Percentiles rank a stretch among this genome's conserved stretches.
Conservation (phyloP, 2,113 vertebrate species). For the Vicugna pacos region DNA sequence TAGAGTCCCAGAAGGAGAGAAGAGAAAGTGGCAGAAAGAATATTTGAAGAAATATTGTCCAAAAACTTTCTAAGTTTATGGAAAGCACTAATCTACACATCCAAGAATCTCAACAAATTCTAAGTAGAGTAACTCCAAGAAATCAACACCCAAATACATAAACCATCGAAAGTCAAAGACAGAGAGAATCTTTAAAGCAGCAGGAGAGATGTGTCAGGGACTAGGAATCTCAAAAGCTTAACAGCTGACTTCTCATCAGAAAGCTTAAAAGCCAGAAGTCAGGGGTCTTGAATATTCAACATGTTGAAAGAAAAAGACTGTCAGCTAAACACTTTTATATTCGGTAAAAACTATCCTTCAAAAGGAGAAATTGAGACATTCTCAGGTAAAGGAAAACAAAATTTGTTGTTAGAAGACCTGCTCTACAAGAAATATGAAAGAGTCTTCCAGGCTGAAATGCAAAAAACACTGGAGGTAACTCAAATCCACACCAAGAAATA, state of each 20-base stretch:
- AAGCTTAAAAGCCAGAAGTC: conserved; percentile 10
- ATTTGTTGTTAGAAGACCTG: not conserved
- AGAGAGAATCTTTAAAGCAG: conserved; percentile 29
- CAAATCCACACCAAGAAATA: not conserved
- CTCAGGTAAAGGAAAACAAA: conserved; percentile 34
- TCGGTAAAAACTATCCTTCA: conserved; percentile 27
- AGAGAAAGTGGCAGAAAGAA: not conserved
- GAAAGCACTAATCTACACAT: not conserved
- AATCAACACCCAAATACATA: not conserved
- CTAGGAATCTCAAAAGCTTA: not conserved
- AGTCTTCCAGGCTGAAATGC: not conserved
- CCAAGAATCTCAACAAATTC: not conserved
- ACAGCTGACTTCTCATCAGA: conserved; percentile 28
- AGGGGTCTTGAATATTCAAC: conserved; percentile 35
- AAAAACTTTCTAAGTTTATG: not conserved
- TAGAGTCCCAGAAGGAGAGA: not conserved
- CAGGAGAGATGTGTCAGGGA: conserved; percentile 1
- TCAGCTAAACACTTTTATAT: conserved; percentile 29
- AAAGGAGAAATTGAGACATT: conserved; percentile 26
- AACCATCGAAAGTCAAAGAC: not conserved
- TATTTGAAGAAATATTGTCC: not conserved
- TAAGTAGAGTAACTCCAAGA: not conserved
- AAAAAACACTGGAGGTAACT: not conserved
- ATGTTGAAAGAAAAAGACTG: not conserved
- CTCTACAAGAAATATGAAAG: not conserved